Conservation (phyloP, 1,140 invertebrate species). For the Drosophila setifemur region DNA sequence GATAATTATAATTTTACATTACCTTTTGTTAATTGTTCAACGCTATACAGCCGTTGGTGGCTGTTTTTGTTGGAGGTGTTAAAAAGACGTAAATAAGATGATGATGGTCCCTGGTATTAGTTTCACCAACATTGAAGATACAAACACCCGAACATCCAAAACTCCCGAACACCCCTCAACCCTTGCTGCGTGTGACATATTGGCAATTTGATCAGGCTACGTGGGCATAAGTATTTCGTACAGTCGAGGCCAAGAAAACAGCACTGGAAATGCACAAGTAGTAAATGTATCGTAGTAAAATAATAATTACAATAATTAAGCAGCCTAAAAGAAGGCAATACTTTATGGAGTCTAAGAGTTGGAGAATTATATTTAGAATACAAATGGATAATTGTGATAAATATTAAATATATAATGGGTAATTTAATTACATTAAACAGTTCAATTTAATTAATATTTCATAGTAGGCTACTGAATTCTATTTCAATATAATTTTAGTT, state of each 20-base stretch:
- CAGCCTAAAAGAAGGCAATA: too few relatives aligned
- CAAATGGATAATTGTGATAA: too few relatives aligned
- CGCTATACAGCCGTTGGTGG: constrained; percentile 35
- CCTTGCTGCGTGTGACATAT: constrained; percentile 64
- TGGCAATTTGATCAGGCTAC: constrained; percentile 74
- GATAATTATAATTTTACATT: constrained; percentile 82
- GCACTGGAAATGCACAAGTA: not conserved
- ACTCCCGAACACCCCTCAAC: not conserved
- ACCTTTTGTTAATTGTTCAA: constrained; percentile 82
- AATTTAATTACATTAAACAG: too few relatives aligned
- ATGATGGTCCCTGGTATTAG: constrained; percentile 67
- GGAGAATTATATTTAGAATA: too few relatives aligned
- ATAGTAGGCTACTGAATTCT: too few relatives aligned
- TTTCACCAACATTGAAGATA: constrained; percentile 31
- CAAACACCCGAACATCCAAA: not conserved
- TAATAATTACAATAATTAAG: too few relatives aligned
- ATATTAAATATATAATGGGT: too few relatives aligned
- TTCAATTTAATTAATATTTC: too few relatives aligned
- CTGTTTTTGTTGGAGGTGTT: constrained; percentile 59
- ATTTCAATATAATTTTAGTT: too few relatives aligned
- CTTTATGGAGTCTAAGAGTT: too few relatives aligned
- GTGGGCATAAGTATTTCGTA: not conserved
- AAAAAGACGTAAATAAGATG: constrained; percentile 79
- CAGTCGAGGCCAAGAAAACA: not conserved
- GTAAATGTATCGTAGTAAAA: not conserved